A percentile compares a stretch with the other conserved stretches of the same genome.
phyloP scores from a whole-genome alignment of 2,888 invertebrate species.

The Dolomedes plantarius region DNA sequence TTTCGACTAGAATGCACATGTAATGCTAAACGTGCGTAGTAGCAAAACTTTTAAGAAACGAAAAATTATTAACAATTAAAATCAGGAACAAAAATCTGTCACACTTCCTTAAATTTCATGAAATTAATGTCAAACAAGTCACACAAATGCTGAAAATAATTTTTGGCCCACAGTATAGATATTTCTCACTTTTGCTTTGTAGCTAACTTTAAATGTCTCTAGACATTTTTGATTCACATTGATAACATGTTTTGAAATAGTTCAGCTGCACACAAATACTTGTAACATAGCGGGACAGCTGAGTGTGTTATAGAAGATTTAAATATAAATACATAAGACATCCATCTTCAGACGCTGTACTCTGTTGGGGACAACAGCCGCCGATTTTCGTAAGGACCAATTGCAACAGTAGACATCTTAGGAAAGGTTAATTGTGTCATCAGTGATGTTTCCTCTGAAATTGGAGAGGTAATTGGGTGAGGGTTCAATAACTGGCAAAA shows the following conservation, averaged over 20 bases:
- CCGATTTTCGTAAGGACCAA: conserved; percentile 51
- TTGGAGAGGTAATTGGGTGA: not conserved
- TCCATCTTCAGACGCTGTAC: conserved; percentile 34
- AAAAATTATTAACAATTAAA: no score
- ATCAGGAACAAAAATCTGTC: no score
- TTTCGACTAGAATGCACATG: no score
- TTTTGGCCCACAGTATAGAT: not conserved
- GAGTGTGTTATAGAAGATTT: not conserved
- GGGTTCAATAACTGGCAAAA: no score
- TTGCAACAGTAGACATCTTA: conserved; percentile 38
- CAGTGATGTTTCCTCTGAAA: conserved; percentile 35
- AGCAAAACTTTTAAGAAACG: no score
- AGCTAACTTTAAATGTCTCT: no score
- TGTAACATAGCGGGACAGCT: not conserved
- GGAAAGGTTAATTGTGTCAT: conserved; percentile 52
- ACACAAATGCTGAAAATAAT: not conserved
- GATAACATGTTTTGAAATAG: no score
- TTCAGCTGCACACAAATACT: not conserved
- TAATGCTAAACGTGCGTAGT: no score
- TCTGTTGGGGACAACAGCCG: conserved; percentile 44
- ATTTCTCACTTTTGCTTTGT: not conserved
- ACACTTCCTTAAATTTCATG: no score
- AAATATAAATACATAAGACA: no score
- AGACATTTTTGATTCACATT: no score
- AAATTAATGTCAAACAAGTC: no score